A percentile compares a stretch with the other conserved stretches of the same genome.
Evolutionary conservation across 2,113 vertebrate species (phyloP).

Genomic region (Malurus elegans): DNA sequence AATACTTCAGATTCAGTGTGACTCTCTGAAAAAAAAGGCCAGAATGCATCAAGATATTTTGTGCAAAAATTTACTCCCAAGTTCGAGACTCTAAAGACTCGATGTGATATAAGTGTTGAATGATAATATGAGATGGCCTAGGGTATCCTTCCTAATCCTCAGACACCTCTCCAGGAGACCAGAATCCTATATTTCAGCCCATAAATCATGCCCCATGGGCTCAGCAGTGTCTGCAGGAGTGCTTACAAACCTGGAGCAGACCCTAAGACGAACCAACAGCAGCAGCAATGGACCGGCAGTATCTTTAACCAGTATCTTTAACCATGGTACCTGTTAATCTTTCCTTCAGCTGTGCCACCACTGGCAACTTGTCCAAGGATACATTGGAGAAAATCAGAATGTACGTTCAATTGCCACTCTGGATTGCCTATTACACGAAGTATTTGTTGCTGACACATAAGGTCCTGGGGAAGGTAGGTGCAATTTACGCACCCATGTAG

Average conservation of each 20-base stretch:
- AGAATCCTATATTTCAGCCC: not conserved
- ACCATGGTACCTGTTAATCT: not conserved
- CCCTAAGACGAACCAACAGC: not conserved
- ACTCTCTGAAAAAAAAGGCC: not conserved
- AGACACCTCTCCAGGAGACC: not conserved
- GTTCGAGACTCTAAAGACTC: not conserved
- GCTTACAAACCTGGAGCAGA: not conserved
- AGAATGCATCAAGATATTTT: not conserved
- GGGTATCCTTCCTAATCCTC: not conserved
- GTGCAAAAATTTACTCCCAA: not conserved
- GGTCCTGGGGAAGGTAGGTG: not conserved
- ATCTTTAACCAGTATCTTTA: not conserved
- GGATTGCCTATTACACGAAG: not conserved
- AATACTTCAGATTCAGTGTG: not conserved
- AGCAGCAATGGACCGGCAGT: not conserved
- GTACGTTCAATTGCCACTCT: not conserved
- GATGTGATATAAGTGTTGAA: not conserved
- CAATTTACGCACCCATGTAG: not conserved
- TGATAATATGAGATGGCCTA: not conserved
- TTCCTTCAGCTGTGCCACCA: not conserved
- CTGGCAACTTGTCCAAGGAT: not conserved
- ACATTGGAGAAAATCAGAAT: not conserved
- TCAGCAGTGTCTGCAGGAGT: not conserved
- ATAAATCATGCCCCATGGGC: accelerated
- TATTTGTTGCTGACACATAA: not conserved